Evolutionary conservation across 2,888 invertebrate species (phyloP), one percentile per base, ranked within the genome.

Genomic region (Crossocerus cetratus): DNA sequence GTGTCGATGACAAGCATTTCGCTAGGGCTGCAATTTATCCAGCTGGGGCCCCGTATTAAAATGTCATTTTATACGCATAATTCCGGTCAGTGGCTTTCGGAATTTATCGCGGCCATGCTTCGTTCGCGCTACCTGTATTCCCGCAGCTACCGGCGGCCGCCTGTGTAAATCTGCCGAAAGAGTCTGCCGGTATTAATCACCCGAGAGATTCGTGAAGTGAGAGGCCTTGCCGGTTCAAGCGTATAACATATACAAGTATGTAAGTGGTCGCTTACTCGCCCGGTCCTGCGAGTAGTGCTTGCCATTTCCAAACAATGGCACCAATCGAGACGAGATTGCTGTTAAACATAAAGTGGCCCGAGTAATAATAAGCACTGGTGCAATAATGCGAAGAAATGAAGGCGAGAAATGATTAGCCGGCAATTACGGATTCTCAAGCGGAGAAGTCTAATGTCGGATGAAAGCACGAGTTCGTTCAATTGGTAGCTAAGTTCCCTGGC

Each of bases 361-460:
- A 16, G 49, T 16, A 16, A 49, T 49, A 49, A 49, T 49, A 49
- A 49, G 49, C 16, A 49, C n/a, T 16, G 11, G n/a, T 14, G 49
- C 49, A 13, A 16, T 32, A 32, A 11, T 32, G 32, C 32, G 32
- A 32, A 32, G 32, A 32, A 11, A 32, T 32, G 8, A 8, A 1
- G 32, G 32, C 32, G 32, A 8, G 32, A 32, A 32, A 32, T 4
- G 32, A 32, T 32, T 32, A 32, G 32, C 32, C 8, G 11, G 32
- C 32, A 32, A 32, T 32, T 32, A 32, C 32, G 32, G 8, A 32
- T 32, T 49, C 58, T 57, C 64, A 54, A 75, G 75, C 57, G 56
- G 64, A 57, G 44, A 66, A 67, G 54, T 70, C 8, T 32, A 11
- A 8, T 75, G 74, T 75, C 67, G 75, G 67, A 70, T 32, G 23